Evolutionary conservation across 2,113 vertebrate genomes (phyloP).

Genomic region (Actenoides lindsayi): DNA sequence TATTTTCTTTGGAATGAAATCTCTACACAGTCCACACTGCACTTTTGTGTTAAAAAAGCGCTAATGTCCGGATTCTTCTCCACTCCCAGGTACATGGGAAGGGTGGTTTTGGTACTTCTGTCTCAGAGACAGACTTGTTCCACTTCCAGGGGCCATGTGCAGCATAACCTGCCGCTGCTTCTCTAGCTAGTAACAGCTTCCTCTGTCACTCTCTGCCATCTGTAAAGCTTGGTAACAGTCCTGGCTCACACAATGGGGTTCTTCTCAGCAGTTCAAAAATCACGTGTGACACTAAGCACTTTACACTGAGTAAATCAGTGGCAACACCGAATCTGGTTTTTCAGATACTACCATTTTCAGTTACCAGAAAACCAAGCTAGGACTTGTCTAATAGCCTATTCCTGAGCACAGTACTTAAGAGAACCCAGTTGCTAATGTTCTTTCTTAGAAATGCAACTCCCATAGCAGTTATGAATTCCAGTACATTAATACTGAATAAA

Average conservation of each 20-base stretch:
- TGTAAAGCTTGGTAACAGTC: too few species aligned
- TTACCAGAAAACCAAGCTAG: background rate
- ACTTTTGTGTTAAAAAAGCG: background rate
- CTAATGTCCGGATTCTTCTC: background rate
- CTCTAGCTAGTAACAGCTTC: background rate
- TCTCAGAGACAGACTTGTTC: background rate
- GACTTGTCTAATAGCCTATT: background rate
- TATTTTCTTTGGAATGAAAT: background rate
- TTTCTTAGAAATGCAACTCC: background rate
- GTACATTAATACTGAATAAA: background rate
- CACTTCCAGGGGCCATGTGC: background rate
- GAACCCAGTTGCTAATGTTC: background rate
- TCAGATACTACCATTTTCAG: background rate
- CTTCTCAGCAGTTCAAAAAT: background rate
- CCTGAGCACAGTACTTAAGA: background rate
- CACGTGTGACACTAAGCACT: background rate
- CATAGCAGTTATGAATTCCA: background rate
- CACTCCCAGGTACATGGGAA: background rate
- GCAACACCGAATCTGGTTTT: slow-evolving; percentile 7
- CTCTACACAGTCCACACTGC: background rate
- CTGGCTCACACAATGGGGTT: background rate
- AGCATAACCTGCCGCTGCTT: background rate
- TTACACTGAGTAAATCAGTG: background rate
- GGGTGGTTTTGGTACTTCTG: background rate
- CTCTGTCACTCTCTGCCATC: background rate